Conservation (phyloP, 1,140 invertebrate genomes). For the Whitmania pigra region DNA sequence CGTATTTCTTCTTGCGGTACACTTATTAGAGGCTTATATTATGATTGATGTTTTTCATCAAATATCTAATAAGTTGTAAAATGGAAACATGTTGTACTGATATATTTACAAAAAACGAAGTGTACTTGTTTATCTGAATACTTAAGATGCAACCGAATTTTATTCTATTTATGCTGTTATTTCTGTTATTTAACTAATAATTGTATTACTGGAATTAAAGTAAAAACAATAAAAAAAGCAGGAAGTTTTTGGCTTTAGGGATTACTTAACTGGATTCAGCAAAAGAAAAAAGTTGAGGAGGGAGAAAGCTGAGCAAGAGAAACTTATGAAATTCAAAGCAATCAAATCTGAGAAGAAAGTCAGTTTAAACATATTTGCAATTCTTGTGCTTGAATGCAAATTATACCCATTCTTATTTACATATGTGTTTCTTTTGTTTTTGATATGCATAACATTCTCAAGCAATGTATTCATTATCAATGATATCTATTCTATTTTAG, state of each 20-base stretch:
- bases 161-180: too few species aligned
- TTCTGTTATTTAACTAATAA: background rate
- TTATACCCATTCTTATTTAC: background rate
- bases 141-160: too few species aligned
- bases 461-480: too few species aligned
- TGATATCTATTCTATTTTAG: too few species aligned
- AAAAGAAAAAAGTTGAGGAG: constrained; percentile 6
- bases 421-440: background rate
- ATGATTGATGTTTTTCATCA: too few species aligned
- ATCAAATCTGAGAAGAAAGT: background rate
- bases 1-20: too few species aligned
- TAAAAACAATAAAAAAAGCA: too few species aligned
- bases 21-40: too few species aligned
- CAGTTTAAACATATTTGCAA: background rate
- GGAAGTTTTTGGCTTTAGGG: background rate
- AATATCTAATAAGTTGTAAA: background rate
- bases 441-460: too few species aligned
- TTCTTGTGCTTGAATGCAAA: too few species aligned
- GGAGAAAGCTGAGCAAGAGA: background rate
- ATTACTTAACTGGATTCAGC: constrained; percentile 6
- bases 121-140: too few species aligned
- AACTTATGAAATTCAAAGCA: background rate
- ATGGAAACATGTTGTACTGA: background rate
- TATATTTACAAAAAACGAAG: too few species aligned
- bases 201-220: background rate